Base-by-base conservation (phyloP, 1,140 invertebrate genomes). In the Drosophila cardini region DNA sequence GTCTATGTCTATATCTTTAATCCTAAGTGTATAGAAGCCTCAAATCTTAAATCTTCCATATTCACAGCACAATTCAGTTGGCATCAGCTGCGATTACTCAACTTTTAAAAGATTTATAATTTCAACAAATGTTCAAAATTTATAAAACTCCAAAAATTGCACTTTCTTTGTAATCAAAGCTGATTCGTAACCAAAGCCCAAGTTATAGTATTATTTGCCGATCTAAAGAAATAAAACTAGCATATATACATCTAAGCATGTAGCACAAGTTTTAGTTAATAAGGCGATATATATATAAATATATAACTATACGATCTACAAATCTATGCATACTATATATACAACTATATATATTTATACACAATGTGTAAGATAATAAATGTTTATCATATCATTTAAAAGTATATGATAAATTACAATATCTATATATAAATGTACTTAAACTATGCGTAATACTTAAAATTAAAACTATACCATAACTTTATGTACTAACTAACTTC, bases 301-400 rank as follows among this genome's bases (percentile, higher is more conserved):
- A 45, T 5, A 53, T 34, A 40, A 56, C 52, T 55, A 13, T 56
- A 56, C 16, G 16, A 53, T 53, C 52, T 55, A 62, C 40, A 72
- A 40, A 32, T 72, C 10, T 58, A 70, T 68, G 63, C 56, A 68
- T 75, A 78, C 32, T 71, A 64, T 65, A 64, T 65, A 74, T 74
- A 77, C 42, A 70, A 65, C 60, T 77, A 34, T 64, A 82, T 64
- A 82, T 84, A 78, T 67, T 86, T 76, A 79, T 82, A 86, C 86
- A 82, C 76, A 76, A 79, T 82, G 83, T 86, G 82, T 87, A 87
- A 86, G 83, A 87, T 87, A 86, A 78, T 82, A 87, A 86, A 55
- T 30, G 71, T 78, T 85, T 76, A 85, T 85, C 82, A 87, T 86
- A 85, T 82, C 83, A 85, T 72, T 68, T 72, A 26, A 26, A 26